phyloP scores from a whole-genome alignment of 2,113 vertebrate genomes.

The Butorides virescens region DNA sequence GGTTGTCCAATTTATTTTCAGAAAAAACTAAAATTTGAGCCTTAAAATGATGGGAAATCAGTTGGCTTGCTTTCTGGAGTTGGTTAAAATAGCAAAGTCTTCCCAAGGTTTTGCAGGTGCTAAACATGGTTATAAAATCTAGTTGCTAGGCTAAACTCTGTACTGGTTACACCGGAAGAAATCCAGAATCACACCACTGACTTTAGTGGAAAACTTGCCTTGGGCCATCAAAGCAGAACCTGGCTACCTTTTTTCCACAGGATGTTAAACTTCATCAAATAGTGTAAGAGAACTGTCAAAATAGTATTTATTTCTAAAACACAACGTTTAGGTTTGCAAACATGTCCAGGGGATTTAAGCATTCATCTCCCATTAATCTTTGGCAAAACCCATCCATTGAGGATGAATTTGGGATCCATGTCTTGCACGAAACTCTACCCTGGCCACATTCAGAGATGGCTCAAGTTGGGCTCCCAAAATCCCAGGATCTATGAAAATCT shows the following conservation, averaged over 20 bases:
- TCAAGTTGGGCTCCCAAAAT: neutral
- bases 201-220: neutral
- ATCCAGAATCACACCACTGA: neutral
- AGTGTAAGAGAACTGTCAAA: neutral
- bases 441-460: neutral
- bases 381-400: neutral
- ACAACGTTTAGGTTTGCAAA: neutral
- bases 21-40: neutral
- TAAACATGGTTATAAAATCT: neutral
- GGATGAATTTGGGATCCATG: neutral
- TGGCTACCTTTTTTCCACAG: neutral
- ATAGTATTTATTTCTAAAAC: neutral
- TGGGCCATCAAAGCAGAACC: neutral
- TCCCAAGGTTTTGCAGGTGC: neutral
- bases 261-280: neutral
- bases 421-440: neutral
- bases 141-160: neutral
- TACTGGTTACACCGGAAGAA: neutral
- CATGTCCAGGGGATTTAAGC: neutral
- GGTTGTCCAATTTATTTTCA: slow-evolving; percentile 25
- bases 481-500: neutral
- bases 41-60: neutral
- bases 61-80: neutral
- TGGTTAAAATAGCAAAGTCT: neutral
- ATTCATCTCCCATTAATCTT: neutral